A percentile compares a stretch with the other conserved stretches of the same genome.
Evolutionary conservation across 2,113 vertebrate species (phyloP).

Genomic region (Raja brachyura): DNA sequence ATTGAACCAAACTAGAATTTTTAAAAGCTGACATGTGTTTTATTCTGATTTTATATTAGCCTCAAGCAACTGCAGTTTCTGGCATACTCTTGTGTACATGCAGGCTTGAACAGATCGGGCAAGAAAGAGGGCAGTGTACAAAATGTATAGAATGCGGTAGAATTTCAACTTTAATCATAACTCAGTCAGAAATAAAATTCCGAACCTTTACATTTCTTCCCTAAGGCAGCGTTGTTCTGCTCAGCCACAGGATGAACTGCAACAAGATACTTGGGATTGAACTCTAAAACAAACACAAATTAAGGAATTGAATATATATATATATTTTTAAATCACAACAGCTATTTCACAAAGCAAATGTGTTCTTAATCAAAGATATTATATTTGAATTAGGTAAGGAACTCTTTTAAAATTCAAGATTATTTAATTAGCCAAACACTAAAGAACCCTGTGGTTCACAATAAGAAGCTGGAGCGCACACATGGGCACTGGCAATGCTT

Average conservation of each 20-base stretch:
- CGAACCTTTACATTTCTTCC: conserved; percentile 30
- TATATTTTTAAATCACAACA: background rate
- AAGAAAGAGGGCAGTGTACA: background rate
- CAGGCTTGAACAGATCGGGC: background rate
- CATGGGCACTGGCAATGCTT: no score
- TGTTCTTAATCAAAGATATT: background rate
- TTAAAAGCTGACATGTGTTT: background rate
- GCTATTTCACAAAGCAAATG: background rate
- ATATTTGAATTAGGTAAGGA: background rate
- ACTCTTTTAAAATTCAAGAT: no score
- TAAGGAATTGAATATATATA: background rate
- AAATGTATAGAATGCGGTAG: background rate
- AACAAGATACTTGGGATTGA: conserved; percentile 20
- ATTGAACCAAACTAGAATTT: background rate
- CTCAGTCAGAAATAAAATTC: background rate
- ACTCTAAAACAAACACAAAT: conserved; percentile 11
- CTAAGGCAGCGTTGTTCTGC: background rate
- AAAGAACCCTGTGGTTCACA: no score
- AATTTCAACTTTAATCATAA: background rate
- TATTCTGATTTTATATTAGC: background rate
- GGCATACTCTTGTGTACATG: background rate
- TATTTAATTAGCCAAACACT: no score
- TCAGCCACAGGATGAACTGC: conserved; percentile 27
- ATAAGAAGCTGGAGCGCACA: no score
- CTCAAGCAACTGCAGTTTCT: background rate